Base-by-base conservation (phyloP, 1,140 invertebrate species). In the Maniola jurtina region DNA sequence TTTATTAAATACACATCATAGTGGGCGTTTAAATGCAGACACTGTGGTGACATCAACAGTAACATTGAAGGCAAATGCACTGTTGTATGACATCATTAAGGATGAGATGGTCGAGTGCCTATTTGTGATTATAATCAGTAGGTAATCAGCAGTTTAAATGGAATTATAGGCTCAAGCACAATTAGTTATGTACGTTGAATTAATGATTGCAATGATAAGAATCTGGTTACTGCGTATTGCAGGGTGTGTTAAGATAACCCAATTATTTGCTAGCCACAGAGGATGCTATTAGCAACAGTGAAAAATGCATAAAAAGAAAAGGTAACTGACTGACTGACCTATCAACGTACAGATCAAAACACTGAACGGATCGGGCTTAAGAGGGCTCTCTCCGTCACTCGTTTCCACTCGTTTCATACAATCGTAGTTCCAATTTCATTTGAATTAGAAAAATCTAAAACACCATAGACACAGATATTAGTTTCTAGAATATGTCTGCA, bases 31-130 rank as follows among this genome's bases (percentile, higher is more conserved):
- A 64, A 14, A 52, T 58, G 55, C 35, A 61, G 48, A 66, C 63
- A 66, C 47, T 15, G 56, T 61, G 56, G 40, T 71, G 61, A 71
- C 61, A 60, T 72, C 59, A 72, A 48, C 38, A 25, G 56, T 57
- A 67, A 62, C 61, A 58, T 50, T 64, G 66, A 68, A 68, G 60
- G 25, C 60, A 45, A 63, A 65, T 66, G 52, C 64, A 72, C 62
- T 63, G 42, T 64, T 36, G 62, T 63, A 70, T 72, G 66, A 72
- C 66, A 73, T 73, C 68, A 75, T 65, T 65, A 56, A 60, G 13
- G 47, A 67, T 68, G 64, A 72, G 38, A 72, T 55, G 57, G 66
- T 62, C 58, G 45, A 56, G 48, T 61, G 40, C 38, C 8, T 38
- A 16, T 54, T 57, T 36, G 33, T 59, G 36, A 61, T 45, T 11